A percentile compares a stretch with the other conserved stretches of the same genome.
These are phyloP conservation scores for Sarcophaga carnaria DNA, from an alignment of 2,888 invertebrate species.

Conservation along the genomic window DNA sequence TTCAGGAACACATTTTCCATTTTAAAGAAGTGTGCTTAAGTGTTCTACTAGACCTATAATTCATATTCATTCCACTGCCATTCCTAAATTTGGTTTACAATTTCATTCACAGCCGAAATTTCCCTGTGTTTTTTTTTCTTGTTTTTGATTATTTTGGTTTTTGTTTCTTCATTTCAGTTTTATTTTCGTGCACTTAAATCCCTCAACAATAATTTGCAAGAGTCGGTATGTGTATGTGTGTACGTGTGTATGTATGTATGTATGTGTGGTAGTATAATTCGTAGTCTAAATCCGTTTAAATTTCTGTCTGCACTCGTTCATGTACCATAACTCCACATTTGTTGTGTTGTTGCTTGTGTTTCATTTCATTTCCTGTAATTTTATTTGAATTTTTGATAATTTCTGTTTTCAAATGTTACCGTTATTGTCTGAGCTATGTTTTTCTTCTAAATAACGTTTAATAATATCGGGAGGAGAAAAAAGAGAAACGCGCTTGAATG, in stretches of 20 bases:
- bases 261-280: not conserved
- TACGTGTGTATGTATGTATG: not conserved
- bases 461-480: no score
- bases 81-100: not conserved
- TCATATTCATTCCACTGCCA: no score
- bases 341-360: no score
- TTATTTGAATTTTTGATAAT: slow-evolving; percentile 47
- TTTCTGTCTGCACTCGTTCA: not conserved
- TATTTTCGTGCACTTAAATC: slow-evolving; percentile 27
- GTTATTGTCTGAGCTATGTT: no score
- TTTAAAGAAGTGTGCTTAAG: no score
- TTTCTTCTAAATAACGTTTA: no score
- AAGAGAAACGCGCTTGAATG: no score
- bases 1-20: no score
- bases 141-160: not conserved
- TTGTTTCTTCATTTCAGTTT: not conserved
- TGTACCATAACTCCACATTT: no score
- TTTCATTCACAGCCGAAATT: slow-evolving; percentile 2
- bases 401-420: slow-evolving; percentile 16
- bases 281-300: not conserved
- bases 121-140: not conserved
- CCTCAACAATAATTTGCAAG: slow-evolving; percentile 31
- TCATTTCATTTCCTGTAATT: slow-evolving; percentile 38
- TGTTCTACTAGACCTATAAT: no score
- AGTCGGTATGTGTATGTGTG: not conserved